Percentiles rank a stretch among this genome's conserved stretches.
These are phyloP conservation scores for Aleadryas rufinucha DNA, from an alignment of 2,113 vertebrate species.

Conservation along the genomic window DNA sequence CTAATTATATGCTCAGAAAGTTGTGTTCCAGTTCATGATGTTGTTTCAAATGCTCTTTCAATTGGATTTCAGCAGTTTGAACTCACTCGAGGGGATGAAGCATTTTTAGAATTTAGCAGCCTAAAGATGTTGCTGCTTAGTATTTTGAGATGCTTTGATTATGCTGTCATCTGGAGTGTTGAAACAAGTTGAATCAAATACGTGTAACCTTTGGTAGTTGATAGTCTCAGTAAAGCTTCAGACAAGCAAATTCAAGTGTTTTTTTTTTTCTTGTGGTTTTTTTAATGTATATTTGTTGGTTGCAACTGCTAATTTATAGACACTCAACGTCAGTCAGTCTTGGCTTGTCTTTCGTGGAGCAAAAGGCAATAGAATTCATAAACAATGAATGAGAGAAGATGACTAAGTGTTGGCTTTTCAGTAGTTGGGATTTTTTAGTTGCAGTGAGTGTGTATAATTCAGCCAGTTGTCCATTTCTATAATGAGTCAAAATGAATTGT, in stretches of 20 bases:
- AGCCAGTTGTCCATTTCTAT: background rate
- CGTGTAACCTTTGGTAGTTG: background rate
- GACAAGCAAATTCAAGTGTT: background rate
- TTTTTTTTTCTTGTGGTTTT: background rate
- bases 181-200: background rate
- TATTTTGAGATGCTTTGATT: background rate
- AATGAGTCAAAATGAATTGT: background rate
- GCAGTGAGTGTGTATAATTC: background rate
- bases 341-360: background rate
- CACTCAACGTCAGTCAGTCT: background rate
- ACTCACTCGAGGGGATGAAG: background rate
- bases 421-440: background rate
- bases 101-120: background rate
- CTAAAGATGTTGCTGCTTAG: background rate
- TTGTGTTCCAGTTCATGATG: background rate
- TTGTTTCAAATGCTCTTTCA: background rate
- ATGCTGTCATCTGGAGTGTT: background rate
- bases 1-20: background rate
- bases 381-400: background rate
- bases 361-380: background rate
- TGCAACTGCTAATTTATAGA: background rate
- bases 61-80: background rate
- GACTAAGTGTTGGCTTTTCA: background rate
- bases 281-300: background rate
- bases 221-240: background rate